Percentiles rank a stretch among this genome's conserved stretches.
Conservation (phyloP, 2,797 vertebrate genomes). For the Aselliscus stoliczkanus region DNA sequence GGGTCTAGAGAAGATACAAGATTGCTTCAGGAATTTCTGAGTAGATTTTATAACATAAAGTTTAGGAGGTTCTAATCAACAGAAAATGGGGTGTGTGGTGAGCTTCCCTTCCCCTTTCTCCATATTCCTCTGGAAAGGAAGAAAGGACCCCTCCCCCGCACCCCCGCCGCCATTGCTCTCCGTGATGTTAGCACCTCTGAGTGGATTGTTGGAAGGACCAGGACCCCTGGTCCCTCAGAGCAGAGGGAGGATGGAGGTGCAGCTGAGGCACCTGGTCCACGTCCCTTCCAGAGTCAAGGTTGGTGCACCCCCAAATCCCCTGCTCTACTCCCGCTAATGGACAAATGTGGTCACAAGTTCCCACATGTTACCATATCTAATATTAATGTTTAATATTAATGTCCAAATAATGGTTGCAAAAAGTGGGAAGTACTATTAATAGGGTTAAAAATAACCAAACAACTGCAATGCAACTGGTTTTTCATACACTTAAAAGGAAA, state of each 20-base stretch:
- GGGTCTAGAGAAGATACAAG: not conserved
- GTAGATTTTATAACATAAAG: not conserved
- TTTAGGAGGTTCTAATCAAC: not conserved
- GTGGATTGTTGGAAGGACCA: not conserved
- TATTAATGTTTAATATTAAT: not conserved
- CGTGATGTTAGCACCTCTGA: too few relatives aligned
- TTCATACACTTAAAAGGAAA: not conserved
- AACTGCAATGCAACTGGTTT: not conserved
- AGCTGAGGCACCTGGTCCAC: too few relatives aligned
- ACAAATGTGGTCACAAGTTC: not conserved
- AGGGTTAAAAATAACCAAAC: not conserved
- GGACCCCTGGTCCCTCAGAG: not conserved
- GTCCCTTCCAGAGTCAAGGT: not conserved
- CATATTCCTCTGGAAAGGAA: not conserved
- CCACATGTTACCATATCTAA: not conserved
- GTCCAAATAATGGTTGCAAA: not conserved
- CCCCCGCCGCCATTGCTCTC: too few relatives aligned
- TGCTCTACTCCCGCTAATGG: not conserved
- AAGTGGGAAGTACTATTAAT: not conserved
- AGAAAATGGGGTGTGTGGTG: not conserved
- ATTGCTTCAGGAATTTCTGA: not conserved
- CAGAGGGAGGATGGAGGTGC: not conserved
- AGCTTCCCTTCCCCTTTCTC: not conserved
- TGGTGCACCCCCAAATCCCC: too few relatives aligned
- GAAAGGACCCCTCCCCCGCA: not conserved